These are phyloP conservation scores for Gallinago solitaria DNA, from an alignment of 2,797 vertebrate species.

Conservation along the genomic window DNA sequence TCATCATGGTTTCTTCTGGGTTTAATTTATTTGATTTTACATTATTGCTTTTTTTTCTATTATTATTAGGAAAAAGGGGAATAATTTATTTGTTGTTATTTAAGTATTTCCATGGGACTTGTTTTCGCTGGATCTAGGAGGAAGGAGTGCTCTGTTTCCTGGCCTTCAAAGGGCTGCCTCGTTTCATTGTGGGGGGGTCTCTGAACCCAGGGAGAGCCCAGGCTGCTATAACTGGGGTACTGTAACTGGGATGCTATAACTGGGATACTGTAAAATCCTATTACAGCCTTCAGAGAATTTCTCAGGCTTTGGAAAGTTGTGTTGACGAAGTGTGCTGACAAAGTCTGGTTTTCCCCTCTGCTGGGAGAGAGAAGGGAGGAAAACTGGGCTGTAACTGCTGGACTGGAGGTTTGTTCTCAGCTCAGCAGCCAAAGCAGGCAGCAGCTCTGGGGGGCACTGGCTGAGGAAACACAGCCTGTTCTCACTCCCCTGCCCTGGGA, in stretches of 20 bases:
- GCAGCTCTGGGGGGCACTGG: not conserved
- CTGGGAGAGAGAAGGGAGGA: not conserved
- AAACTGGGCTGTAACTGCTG: not conserved
- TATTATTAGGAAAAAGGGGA: not conserved
- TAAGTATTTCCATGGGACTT: not conserved
- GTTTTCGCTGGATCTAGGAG: not conserved
- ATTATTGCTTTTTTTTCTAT: not conserved
- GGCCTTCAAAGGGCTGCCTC: not conserved
- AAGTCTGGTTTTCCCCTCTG: not conserved
- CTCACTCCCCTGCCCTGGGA: not conserved
- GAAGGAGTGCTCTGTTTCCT: not conserved
- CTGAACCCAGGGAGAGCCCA: not conserved
- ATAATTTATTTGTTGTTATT: slow-evolving; percentile 24
- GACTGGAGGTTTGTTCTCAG: fast-evolving
- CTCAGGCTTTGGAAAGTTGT: not conserved
- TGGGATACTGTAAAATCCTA: not conserved
- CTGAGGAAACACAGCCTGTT: not conserved
- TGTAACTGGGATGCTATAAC: not conserved
- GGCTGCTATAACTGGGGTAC: not conserved
- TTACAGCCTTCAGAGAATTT: not conserved
- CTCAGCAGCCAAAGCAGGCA: not conserved
- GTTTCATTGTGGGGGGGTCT: not conserved
- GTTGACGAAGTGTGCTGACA: not conserved
- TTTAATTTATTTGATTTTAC: slow-evolving; percentile 33
- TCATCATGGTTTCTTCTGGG: not conserved